Percentiles rank a stretch among this genome's conserved stretches.
These are phyloP conservation scores for Neodiprion lecontei DNA, from an alignment of 1,140 invertebrate genomes.

Conservation along the genomic window DNA sequence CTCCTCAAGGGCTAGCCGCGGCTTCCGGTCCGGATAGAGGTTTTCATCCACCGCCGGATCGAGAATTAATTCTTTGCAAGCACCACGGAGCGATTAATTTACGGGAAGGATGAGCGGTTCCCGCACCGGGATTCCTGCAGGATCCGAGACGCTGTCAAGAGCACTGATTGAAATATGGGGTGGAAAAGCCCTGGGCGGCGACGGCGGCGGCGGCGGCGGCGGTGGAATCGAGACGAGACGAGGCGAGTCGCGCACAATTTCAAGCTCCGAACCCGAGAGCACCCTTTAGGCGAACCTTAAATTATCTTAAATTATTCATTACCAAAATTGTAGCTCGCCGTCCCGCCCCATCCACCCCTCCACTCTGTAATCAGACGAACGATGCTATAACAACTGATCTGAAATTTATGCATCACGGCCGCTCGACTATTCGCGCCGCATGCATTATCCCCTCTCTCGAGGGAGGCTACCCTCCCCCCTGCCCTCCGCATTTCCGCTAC, in stretches of 20 bases:
- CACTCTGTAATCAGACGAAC: slow-evolving; percentile 27
- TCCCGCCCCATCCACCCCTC: slow-evolving; percentile 29
- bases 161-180: slow-evolving; percentile 58
- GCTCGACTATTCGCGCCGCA: neutral
- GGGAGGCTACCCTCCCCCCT: no score
- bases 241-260: slow-evolving; percentile 45
- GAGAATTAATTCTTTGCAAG: slow-evolving; percentile 51
- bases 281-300: slow-evolving; percentile 47
- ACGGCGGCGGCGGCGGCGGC: slow-evolving; percentile 44
- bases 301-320: slow-evolving; percentile 54
- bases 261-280: slow-evolving; percentile 43
- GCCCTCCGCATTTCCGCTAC: no score
- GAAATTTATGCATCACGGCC: slow-evolving; percentile 12
- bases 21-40: neutral
- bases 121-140: slow-evolving; percentile 31
- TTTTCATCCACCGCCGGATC: neutral
- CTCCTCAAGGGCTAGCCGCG: neutral
- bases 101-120: slow-evolving; percentile 29
- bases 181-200: slow-evolving; percentile 50
- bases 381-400: slow-evolving; percentile 11
- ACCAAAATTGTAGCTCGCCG: slow-evolving; percentile 45
- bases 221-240: slow-evolving; percentile 30
- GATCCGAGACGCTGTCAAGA: slow-evolving; percentile 42
- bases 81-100: slow-evolving; percentile 54
- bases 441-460: neutral